Base-by-base conservation (phyloP, 2,888 invertebrate genomes). In the Apotomis capreana region DNA sequence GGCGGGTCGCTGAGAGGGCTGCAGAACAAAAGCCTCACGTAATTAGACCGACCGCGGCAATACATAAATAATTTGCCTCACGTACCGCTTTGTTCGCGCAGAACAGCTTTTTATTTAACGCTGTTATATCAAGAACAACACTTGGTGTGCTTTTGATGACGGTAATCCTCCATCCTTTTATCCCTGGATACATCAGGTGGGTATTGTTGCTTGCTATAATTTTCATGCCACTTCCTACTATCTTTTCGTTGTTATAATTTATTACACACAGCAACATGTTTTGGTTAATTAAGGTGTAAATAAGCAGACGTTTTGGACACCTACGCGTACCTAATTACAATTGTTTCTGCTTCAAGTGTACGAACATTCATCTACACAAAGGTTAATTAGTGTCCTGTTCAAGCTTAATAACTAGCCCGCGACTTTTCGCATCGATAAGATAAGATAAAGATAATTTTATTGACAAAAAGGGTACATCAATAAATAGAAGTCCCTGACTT, bases 1-100 rank as follows among this genome's bases (percentile, higher is more conserved):
- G 77, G 78, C 76, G 77, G 78, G 82, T 70, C 67, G 76, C 80
- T 80, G 81, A 81, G 81, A 81, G 83, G 87, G 84, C 85, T 80
- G 77, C 83, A 86, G 88, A 92, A 92, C 92, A 92, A 93, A 92
- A 90, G 92, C 86, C 89, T 87, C 84, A 86, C 88, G 90, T 93
- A 92, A 92, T 92, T 92, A 92, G 91, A 90, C 85, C 90, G 88
- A 87, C 91, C 91, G 85, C 87, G 84, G 91, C 89, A 89, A 92
- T 92, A 92, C 92, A 92, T 92, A 91, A 92, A 91, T 92, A 92
- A 92, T 92, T 92, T 92, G 89, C 89, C 89, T 88, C 92, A 92
- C 91, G 92, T 92, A 88, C 87, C 87, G 84, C 90, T 92, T 92
- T 92, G 91, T 91, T 90, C 88, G 76, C 75, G 75, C 81, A 83